Base-by-base conservation (phyloP, 2,888 invertebrate species). In the Azorinus chamasolen region DNA sequence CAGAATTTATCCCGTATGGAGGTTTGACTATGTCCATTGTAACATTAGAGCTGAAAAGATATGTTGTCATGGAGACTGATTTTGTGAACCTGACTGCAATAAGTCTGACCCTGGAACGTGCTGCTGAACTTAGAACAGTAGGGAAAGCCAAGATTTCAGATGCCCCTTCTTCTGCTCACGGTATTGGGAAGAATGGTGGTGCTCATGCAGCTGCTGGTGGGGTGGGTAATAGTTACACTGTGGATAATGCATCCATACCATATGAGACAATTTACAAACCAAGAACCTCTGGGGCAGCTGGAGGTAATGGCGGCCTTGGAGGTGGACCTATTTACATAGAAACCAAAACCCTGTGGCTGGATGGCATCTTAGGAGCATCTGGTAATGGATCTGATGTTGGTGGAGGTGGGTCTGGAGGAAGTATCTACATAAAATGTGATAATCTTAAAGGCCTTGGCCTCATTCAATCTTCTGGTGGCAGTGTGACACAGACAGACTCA, bases 331-430 rank as follows among this genome's bases (percentile, higher is more conserved):
- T 89, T 39, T 64, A 72, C 12, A 75, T 89, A 3, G 39, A 53
- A 12, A 75, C 79, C 0, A 83, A 83, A 54, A 77, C 83, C n/a
- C 53, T 89, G 14, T 46, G 75, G 1, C 58, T 89, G 5, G 86
- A 88, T 78, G 89, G 89, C n/a, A 77, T 79, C 1, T 65, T 89
- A n/a, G 57, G 61, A 22, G 87, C 87, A 20, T 79, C 79, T 55
- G 89, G 88, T 6, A 77, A 50, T 5, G 77, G 64, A 8, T 79
- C 78, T 2, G 43, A 64, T 0, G 58, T 45, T n/a, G 83, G 82
- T 50, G 85, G 85, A 25, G 88, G 85, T n/a, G 88, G 87, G 8
- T 86, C 87, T 70, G 89, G 89, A 12, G 89, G 89, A 2, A 88
- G 89, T 71, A 79, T 89, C 8, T 85, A 82, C 53, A 77, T 88